phyloP scores from a whole-genome alignment of 2,888 invertebrate genomes.

The Leistus spinibarbis region DNA sequence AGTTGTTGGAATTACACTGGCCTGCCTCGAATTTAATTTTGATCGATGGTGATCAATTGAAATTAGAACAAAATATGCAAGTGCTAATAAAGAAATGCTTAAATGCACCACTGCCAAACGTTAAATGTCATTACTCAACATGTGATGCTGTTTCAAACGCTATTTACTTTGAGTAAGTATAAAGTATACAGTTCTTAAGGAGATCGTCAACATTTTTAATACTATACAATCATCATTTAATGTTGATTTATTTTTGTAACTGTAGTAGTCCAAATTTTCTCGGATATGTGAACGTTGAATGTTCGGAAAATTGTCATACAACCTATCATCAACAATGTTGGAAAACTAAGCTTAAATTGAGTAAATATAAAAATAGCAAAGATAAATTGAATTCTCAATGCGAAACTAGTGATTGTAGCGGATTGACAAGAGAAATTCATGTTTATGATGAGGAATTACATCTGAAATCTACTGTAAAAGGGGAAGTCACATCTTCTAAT shows the following conservation, averaged over 20 bases:
- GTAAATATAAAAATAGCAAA: constrained; percentile 5
- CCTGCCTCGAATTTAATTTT: constrained; percentile 12
- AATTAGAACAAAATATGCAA: not conserved
- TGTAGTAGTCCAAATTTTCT: constrained; percentile 14
- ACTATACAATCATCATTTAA: not conserved
- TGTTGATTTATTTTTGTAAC: not conserved
- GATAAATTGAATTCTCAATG: not conserved
- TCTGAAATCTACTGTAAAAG: not conserved
- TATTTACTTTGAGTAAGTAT: constrained; percentile 29
- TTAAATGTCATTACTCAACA: not conserved
- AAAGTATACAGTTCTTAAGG: too few relatives aligned
- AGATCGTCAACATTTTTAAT: not conserved
- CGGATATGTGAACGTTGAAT: constrained; percentile 15
- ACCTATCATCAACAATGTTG: constrained; percentile 20
- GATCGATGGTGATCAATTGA: not conserved
- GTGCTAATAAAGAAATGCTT: not conserved
- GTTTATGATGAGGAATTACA: constrained; percentile 10
- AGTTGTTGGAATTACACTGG: constrained; percentile 6
- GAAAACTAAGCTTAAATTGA: constrained; percentile 13
- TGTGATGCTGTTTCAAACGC: not conserved
- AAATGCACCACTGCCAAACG: not conserved
- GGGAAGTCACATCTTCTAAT: not conserved
- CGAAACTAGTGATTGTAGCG: constrained; percentile 18
- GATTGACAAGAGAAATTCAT: not conserved
- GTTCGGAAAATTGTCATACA: constrained; percentile 17